These are phyloP conservation scores for Mesodorylaimus sp. DNA, from an alignment of 2,888 invertebrate genomes.

Conservation along the genomic window DNA sequence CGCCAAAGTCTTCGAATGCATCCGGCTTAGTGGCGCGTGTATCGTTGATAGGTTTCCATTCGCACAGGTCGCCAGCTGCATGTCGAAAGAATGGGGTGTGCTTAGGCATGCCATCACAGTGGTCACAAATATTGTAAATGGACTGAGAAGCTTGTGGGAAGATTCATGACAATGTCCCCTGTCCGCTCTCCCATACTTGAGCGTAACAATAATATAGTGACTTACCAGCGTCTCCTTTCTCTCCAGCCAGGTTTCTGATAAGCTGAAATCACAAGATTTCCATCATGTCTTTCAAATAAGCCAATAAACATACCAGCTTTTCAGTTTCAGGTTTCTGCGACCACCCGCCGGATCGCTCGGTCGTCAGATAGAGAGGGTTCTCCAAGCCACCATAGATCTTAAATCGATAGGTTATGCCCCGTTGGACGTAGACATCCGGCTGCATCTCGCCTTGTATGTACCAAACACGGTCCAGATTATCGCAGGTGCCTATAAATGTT, in stretches of 20 bases:
- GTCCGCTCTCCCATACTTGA: too few species aligned
- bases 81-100: too few species aligned
- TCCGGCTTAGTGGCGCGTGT: background rate
- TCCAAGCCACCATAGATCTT: background rate
- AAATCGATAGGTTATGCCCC: background rate
- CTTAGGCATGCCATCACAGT: too few species aligned
- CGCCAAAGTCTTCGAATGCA: background rate
- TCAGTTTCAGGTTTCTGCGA: background rate
- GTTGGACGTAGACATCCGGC: background rate
- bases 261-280: background rate
- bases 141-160: too few species aligned
- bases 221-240: too few species aligned
- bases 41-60: background rate
- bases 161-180: too few species aligned
- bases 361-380: background rate
- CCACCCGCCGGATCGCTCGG: background rate
- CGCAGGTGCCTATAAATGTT: conserved; percentile 1
- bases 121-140: too few species aligned
- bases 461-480: background rate
- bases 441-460: conserved; percentile 2
- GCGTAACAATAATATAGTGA: too few species aligned
- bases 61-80: background rate
- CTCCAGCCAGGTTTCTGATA: too few species aligned
- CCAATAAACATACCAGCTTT: background rate
- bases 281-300: background rate